Base-by-base conservation (phyloP, 2,113 vertebrate species). In the Ageneiosus marmoratus region DNA sequence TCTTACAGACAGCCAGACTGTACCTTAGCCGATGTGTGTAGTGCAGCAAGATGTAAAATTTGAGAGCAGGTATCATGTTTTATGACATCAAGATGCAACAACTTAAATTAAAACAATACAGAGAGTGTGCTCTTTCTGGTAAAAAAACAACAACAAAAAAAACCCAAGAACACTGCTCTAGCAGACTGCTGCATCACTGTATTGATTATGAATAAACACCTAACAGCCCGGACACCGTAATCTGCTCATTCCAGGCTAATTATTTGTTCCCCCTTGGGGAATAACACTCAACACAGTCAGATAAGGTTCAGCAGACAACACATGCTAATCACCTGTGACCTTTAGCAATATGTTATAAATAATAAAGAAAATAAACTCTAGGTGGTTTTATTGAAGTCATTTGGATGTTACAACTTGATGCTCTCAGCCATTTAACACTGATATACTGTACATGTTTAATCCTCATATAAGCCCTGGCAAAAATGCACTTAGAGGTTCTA, bases 251-350 rank as follows among this genome's bases (percentile, higher is more conserved):
- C 63, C 34, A 5, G 37, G 41, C 67, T 70, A 70, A 70, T 70
- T 70, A 46, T 70, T 70, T 70, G 37, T 70, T 70, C 67, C 24
- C 67, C 11, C 67, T 5, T 70, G 67, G 41, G 67, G 44, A 44
- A 70, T 70, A 70, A 70, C 67, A 70, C 67, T 70, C 20, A n/a
- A 24, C 22, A 11, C 67, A n/a, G 46, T 46, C 37, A 44, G 67
- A 70, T 46, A 46, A 70, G 37, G 10, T 44, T 70, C 46, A 37
- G 10, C 67, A 44, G 65, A 69, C 37, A 69, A 34, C 65, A 69
- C 34, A 69, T 69, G 34, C 65, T 69, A 41, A 44, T 13, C 67
- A 70, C 41, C 11, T 34, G 3, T 20, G 2, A 67, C 63, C 32
- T 37, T 16, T 20, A 67, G 63, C 60, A 63, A 32, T 16, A 15